A percentile compares a stretch with the other conserved stretches of the same genome.
These are phyloP conservation scores for Cairina moschata DNA, from an alignment of 2,113 vertebrate species.

Conservation along the genomic window DNA sequence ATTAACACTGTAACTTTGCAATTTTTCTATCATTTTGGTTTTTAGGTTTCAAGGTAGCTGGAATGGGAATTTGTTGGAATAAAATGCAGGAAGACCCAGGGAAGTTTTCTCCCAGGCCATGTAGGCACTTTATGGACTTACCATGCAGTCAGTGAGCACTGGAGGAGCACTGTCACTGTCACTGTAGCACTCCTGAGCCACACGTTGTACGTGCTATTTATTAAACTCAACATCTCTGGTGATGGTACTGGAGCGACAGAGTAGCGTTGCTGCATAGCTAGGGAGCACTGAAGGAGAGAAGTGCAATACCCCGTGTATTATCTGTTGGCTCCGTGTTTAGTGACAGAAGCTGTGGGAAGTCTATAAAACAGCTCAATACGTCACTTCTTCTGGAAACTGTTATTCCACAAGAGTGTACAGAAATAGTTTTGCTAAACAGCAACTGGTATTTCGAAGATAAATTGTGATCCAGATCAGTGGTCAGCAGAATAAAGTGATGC, in stretches of 20 bases:
- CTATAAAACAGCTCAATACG: constrained; percentile 31
- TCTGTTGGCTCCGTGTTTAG: constrained; percentile 19
- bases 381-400: constrained; percentile 36
- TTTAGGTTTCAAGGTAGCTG: not conserved
- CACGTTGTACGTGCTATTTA: not conserved
- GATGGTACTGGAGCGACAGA: not conserved
- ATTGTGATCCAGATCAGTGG: not conserved
- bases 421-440: constrained; percentile 21
- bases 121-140: not conserved
- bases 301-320: not conserved
- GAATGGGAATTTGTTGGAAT: not conserved
- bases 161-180: not conserved
- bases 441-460: not conserved
- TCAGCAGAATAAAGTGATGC: not conserved
- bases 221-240: not conserved
- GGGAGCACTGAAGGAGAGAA: not conserved
- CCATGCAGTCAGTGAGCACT: not conserved
- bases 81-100: not conserved
- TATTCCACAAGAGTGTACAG: not conserved
- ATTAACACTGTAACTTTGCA: not conserved
- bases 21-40: not conserved
- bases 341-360: constrained; percentile 46
- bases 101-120: not conserved
- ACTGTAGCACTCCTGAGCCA: not conserved
- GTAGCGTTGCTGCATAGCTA: not conserved